Evolutionary conservation across 2,888 invertebrate species (phyloP).

Genomic region (Cremastobaeus sp.): DNA sequence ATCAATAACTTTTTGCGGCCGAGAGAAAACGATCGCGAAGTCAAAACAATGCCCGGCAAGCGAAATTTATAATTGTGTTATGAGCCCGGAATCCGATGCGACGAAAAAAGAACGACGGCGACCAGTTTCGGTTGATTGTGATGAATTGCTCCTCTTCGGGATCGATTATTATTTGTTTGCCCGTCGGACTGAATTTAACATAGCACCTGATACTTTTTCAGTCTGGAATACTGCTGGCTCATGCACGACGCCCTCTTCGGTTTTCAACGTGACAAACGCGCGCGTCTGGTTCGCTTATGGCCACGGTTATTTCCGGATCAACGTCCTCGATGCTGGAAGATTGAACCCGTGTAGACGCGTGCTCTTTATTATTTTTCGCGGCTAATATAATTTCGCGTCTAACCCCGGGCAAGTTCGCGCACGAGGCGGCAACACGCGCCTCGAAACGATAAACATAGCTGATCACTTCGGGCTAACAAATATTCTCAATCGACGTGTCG

Average conservation of each 20-base stretch:
- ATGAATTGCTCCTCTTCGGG: not conserved
- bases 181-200: not conserved
- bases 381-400: slow-evolving; percentile 50
- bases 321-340: slow-evolving; percentile 60
- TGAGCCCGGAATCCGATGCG: slow-evolving; percentile 1
- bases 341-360: slow-evolving; percentile 43
- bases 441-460: slow-evolving; percentile 47
- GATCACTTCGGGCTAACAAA: slow-evolving; percentile 14
- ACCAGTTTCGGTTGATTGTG: slow-evolving; percentile 11
- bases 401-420: slow-evolving; percentile 27
- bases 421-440: slow-evolving; percentile 15
- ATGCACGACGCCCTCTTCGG: slow-evolving; percentile 44
- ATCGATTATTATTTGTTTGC: slow-evolving; percentile 15
- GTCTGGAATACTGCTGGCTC: slow-evolving; percentile 32
- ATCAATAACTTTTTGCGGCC: slow-evolving; percentile 28
- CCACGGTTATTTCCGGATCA: slow-evolving; percentile 69
- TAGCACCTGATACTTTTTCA: slow-evolving; percentile 35
- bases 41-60: slow-evolving; percentile 7
- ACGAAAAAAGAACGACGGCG: slow-evolving; percentile 5
- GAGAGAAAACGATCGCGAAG: slow-evolving; percentile 11
- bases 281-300: slow-evolving; percentile 64
- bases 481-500: not conserved
- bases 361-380: slow-evolving; percentile 52
- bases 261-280: slow-evolving; percentile 50
- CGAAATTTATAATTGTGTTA: slow-evolving; percentile 28